Conservation (phyloP, 2,888 invertebrate species). For the Pegoplata infirma region DNA sequence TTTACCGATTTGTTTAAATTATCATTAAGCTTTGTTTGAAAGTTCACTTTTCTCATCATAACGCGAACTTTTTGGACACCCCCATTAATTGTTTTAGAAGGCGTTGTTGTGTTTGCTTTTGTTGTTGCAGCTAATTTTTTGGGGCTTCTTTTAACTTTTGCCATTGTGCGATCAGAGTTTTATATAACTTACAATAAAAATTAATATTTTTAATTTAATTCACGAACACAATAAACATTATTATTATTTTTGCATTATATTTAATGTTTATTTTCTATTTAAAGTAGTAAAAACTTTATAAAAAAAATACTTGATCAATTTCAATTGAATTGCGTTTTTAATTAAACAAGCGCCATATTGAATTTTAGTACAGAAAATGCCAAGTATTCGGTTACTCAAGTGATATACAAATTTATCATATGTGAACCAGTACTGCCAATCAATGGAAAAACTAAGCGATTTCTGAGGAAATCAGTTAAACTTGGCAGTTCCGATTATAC, state of each 20-base stretch:
- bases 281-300: too few species aligned
- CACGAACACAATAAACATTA: too few species aligned
- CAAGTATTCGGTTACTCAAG: neutral
- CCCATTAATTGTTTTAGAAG: neutral
- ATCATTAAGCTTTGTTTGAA: neutral
- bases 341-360: conserved; percentile 56
- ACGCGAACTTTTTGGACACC: conserved; percentile 24
- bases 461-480: too few species aligned
- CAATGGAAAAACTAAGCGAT: too few species aligned
- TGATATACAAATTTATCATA: neutral
- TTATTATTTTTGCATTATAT: too few species aligned
- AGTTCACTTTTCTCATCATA: too few species aligned
- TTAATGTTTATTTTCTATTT: too few species aligned
- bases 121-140: neutral
- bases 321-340: conserved; percentile 21
- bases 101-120: neutral
- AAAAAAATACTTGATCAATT: too few species aligned
- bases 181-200: too few species aligned
- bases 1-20: neutral
- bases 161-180: neutral
- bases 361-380: conserved; percentile 8
- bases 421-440: neutral
- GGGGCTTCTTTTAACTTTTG: neutral
- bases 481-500: too few species aligned
- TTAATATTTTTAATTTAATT: too few species aligned